Base-by-base conservation (phyloP, 2,113 vertebrate genomes). In the Paramisgurnus dabryanus region DNA sequence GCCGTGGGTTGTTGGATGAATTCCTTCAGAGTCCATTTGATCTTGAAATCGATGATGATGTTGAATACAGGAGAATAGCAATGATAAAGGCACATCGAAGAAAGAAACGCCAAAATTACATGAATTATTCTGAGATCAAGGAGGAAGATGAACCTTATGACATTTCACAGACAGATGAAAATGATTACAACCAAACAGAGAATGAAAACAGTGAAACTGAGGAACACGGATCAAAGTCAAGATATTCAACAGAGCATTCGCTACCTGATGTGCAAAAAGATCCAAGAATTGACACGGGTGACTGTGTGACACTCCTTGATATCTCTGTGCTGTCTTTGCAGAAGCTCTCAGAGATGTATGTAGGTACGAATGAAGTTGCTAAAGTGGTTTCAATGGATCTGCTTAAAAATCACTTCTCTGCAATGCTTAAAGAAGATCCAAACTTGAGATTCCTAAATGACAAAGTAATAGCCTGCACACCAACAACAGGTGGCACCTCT, bases 1-100 rank as follows among this genome's bases (percentile, higher is more conserved):
- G 87, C 65, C 91, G 88, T 39, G 80, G 85, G 4, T 55, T 78
- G 0, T 89, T 90, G 78, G 89, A 93, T n/a, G 87, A 82, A 71
- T 83, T 93, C 55, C 91, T 93, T 67, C 91, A 89, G 61, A 91
- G 80, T 85, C 91, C 90, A 0, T 94, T 94, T 85, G 88, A 92
- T 61, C 85, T 93, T 67, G 83, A 82, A 71, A 7, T 43, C 4
- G 71, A 82, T 7, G 71, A 80, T 11, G 57, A 80, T 18, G 5
- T 18, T 7, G 85, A 81, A 82, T 65, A 12, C 61, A 77, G 43
- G 50, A 82, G 34, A 18, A 61, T 72, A 40, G 39, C 64, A 55
- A 64, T 67, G 57, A 7, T 1, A 0, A 75, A 86, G 3, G 75
- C 34, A 64, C 17, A 74, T 5, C 4, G 82, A 0, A 67, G 22